Percentiles rank a stretch among this genome's conserved stretches.
These are phyloP conservation scores for Callimorpha dominula DNA, from an alignment of 2,888 invertebrate species.

Conservation along the genomic window DNA sequence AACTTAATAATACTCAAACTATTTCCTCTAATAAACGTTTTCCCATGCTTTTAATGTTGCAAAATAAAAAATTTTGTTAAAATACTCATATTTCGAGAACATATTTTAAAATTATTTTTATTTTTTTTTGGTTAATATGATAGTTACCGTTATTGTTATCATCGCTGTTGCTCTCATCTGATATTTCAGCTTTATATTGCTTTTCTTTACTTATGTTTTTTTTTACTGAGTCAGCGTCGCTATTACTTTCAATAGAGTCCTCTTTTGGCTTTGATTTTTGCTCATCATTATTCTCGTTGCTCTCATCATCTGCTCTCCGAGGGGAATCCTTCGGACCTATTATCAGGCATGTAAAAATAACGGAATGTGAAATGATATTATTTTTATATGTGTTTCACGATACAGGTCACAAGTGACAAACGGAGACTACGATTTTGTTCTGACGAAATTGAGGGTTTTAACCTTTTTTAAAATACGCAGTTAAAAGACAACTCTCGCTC, in stretches of 20 bases:
- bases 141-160: conserved; percentile 42
- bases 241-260: conserved; percentile 56
- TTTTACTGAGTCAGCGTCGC: conserved; percentile 33
- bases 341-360: neutral
- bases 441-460: too few species aligned
- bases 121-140: neutral
- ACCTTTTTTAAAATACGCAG: too few species aligned
- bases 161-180: conserved; percentile 28
- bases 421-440: too few species aligned
- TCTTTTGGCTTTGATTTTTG: conserved; percentile 41
- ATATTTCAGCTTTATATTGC: conserved; percentile 12
- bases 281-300: conserved; percentile 13
- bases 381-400: too few species aligned
- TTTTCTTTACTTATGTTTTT: conserved; percentile 43
- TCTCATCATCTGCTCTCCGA: conserved; percentile 47
- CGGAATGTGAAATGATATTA: neutral
- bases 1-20: neutral
- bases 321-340: too few species aligned
- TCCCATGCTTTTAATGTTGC: neutral
- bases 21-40: neutral
- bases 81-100: neutral
- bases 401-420: too few species aligned
- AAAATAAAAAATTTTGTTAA: too few species aligned
- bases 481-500: too few species aligned
- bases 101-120: neutral